Evolutionary conservation across 1,140 invertebrate species (phyloP).

Genomic region (Drosophila persimilis): DNA sequence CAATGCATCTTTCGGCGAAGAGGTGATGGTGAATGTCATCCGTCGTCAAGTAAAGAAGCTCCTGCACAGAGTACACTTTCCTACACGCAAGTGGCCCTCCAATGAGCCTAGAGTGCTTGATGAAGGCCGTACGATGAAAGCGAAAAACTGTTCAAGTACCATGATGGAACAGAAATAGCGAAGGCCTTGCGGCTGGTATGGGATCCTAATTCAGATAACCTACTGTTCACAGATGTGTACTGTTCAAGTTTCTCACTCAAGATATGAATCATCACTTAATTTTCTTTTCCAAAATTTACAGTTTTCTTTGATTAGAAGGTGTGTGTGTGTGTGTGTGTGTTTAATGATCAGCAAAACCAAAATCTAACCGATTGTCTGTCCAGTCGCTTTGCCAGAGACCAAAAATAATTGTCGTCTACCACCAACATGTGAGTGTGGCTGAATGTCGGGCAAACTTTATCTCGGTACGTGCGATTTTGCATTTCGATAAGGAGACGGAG

Average conservation of each 20-base stretch:
- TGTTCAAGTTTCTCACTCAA: no score
- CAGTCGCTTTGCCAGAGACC: background rate
- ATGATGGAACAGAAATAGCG: conserved; percentile 19
- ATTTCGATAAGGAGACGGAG: conserved; percentile 30
- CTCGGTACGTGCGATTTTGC: conserved; percentile 51
- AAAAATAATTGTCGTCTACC: background rate
- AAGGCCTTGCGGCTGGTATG: background rate
- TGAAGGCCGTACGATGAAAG: conserved; percentile 36
- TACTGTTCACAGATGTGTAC: background rate
- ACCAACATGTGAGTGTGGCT: background rate
- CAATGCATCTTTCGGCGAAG: conserved; percentile 37
- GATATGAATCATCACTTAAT: no score
- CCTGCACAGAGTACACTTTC: conserved; percentile 5
- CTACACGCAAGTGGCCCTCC: conserved; percentile 11
- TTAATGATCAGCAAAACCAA: no score
- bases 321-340: no score
- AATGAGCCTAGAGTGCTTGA: no score
- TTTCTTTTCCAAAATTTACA: no score
- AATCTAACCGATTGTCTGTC: conserved; percentile 10
- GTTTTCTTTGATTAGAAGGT: no score
- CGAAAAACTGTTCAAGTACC: conserved; percentile 21
- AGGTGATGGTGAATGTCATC: conserved; percentile 17
- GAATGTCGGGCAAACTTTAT: conserved; percentile 35
- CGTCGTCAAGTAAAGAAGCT: conserved; percentile 21
- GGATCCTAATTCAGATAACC: background rate